Base-by-base conservation (phyloP, 2,113 vertebrate genomes). In the Archocentrus centrarchus region DNA sequence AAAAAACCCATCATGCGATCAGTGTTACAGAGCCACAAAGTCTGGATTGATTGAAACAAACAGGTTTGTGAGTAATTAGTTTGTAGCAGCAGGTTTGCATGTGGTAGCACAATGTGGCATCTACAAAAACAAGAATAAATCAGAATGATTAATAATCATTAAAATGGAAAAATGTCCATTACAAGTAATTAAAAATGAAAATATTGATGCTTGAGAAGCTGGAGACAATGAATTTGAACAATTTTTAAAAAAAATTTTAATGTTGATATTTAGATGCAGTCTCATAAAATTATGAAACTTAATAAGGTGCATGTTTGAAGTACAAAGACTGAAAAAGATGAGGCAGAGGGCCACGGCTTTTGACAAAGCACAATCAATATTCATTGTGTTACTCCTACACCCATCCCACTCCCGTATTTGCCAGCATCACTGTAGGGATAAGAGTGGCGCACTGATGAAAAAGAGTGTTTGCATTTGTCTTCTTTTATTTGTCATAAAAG, bases 11-110 rank as follows among this genome's bases (percentile, higher is more conserved):
- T 85, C 53, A 22, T 63, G 22, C 37, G 59, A 41, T 75, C 24
- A 81, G 47, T 82, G 84, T 32, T 64, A 80, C 68, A 73, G 79
- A 81, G 41, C 6, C 6, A 35, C 35, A 35, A 84, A 66, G 57
- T 75, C 55, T 58, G 60, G 47, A 37, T 78, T 14, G 55, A 50
- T 7, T 81, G 57, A 62, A 59, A 59, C 59, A 35, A 7, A 2
- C 27, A 57, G n/a, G 35, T 50, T 11, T 8, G 32, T 61, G 62
- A 57, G 50, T 1, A 61, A 88, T 73, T 58, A 63, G 24, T 17
- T 79, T 55, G 27, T 35, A 78, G 5, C 30, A 70, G 66, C 17
- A 53, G 44, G 44, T 53, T 53, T 8, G 66, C 3, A 70, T 70
- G 44, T 70, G 0, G 24, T 32, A 70, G 18, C 41, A 27, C 1